These are phyloP conservation scores for Rhabdornis inornatus DNA, from an alignment of 2,113 vertebrate genomes.

Conservation along the genomic window DNA sequence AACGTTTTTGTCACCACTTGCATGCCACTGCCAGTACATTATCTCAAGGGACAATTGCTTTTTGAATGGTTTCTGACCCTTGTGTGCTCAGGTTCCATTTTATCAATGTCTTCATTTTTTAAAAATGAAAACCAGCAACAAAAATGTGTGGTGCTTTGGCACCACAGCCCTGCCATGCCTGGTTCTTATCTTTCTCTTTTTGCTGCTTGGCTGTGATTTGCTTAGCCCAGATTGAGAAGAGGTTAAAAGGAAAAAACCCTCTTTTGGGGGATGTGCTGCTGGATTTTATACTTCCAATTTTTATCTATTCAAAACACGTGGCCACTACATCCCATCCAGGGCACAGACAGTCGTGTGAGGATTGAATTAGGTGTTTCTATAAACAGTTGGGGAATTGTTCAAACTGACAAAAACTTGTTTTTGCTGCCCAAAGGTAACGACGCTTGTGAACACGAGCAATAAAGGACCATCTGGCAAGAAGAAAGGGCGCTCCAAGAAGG, in stretches of 20 bases:
- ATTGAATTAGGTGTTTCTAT: not conserved
- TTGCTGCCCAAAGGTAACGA: slow-evolving; percentile 85
- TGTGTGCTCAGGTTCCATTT: not conserved
- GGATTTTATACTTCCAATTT: not conserved
- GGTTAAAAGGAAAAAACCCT: not conserved
- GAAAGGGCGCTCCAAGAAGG: slow-evolving; percentile 98
- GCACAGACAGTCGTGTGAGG: not conserved
- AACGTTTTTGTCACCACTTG: not conserved
- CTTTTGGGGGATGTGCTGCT: not conserved
- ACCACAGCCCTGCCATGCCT: not conserved
- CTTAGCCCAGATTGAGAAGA: not conserved
- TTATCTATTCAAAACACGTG: not conserved
- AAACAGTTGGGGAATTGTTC: not conserved
- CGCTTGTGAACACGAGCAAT: slow-evolving; percentile 96
- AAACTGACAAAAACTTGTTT: not conserved
- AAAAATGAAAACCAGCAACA: not conserved
- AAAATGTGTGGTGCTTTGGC: not conserved
- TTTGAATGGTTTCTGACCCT: not conserved
- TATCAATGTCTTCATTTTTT: not conserved
- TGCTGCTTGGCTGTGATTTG: not conserved
- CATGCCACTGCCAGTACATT: not conserved
- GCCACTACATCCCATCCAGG: not conserved
- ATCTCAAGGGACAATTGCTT: not conserved
- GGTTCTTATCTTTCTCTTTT: not conserved
- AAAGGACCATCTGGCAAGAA: slow-evolving; percentile 98